Base-by-base conservation (phyloP, 37 sponge, comb jelly and placozoan species). In the Lycopodina hypogea region DNA sequence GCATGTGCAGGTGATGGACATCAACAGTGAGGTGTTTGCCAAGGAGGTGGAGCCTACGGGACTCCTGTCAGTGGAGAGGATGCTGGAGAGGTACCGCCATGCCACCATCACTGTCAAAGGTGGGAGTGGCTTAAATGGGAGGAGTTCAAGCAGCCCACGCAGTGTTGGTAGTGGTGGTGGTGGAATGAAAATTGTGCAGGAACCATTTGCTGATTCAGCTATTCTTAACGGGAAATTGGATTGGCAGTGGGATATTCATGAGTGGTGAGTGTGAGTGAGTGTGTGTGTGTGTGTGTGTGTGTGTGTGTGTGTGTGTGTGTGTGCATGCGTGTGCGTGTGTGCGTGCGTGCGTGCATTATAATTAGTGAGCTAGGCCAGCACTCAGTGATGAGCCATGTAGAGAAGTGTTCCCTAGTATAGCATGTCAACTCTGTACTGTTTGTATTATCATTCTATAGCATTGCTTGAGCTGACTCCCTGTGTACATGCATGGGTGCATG, bases 31-130 rank as follows among this genome's bases (percentile, higher is more conserved):
- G 3, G 84, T 90, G 29, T 93, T 82, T 78, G 87, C 90, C 36
- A 79, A 83, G 50, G 87, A 89, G 61, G 87, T 89, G 68, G 88
- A 87, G 64, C 85, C 88, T 1, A 92, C 93, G 9, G 93, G 93
- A 23, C 71, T 84, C 2, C 41, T 92, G 50, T 45, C 89, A 0
- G 65, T 84, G 82, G 81, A 90, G 66, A 34, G 69, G 79, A 81
- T 87, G 1, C 71, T 90, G 8, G 92, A 75, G 21, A 58, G 78
- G 3, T 78, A 78, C 71, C 81, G 74, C 0, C 75, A 77, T 41
- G 83, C 68, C 1, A 71, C 74, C 11, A 74, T 71, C 1, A 48
- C 22, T 39, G 78, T 63, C 2, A 42, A 69, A 22, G 77, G 77
- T 11, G 21, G 74, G 57, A 73, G 22, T 0, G 28, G 22, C 34